Conservation (phyloP, 2,888 invertebrate genomes). For the Polydrusus pterygomalis region DNA sequence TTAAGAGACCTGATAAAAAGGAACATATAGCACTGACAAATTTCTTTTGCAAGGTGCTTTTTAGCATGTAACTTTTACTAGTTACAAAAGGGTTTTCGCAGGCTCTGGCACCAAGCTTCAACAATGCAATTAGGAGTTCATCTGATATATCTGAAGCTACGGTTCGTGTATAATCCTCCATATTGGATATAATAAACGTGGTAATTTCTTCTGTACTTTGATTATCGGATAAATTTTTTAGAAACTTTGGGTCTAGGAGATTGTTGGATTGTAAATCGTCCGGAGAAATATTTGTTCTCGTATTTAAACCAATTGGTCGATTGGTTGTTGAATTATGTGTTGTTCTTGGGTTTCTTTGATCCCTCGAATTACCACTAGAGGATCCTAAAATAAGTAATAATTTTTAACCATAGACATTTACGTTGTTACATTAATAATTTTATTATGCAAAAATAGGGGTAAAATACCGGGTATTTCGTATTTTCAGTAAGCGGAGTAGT, state of each 20-base stretch:
- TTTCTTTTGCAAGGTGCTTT: conserved; percentile 6
- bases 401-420: too few relatives aligned
- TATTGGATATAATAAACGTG: conserved; percentile 8
- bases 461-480: too few relatives aligned
- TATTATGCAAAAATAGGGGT: too few relatives aligned
- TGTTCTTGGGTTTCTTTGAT: background rate
- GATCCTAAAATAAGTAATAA: conserved; percentile 2
- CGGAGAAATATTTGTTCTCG: background rate
- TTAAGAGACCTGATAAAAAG: conserved; percentile 20
- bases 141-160: conserved; percentile 16
- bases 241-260: conserved; percentile 4
- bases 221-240: conserved; percentile 7
- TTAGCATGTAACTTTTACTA: conserved; percentile 36
- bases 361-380: background rate
- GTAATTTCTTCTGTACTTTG: conserved; percentile 12
- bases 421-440: too few relatives aligned
- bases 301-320: background rate
- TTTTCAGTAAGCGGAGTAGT: too few relatives aligned
- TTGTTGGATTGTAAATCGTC: background rate
- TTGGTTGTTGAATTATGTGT: background rate
- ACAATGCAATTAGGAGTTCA: conserved; percentile 6
- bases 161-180: background rate
- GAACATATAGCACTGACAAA: conserved; percentile 4
- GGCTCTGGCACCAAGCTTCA: conserved; percentile 43
- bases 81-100: conserved; percentile 48